Conservation (phyloP, 2,797 vertebrate species). For the Odontamblyopus rebecca region DNA sequence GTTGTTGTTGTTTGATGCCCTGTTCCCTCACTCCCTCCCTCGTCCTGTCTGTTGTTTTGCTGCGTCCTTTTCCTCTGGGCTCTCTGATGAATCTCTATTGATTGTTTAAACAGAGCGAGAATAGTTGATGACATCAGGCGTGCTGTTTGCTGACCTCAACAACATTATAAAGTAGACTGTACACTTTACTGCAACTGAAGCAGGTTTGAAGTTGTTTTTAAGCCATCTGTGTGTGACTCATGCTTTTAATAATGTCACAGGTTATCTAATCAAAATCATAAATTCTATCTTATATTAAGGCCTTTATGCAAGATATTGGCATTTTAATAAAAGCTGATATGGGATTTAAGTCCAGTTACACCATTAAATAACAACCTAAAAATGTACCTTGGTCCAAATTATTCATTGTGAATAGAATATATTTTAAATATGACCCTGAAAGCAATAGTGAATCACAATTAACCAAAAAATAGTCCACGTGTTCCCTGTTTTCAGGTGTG, state of each 20-base stretch:
- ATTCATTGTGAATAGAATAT: background rate
- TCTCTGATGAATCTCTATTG: conserved; percentile 59
- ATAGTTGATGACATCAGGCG: conserved; percentile 67
- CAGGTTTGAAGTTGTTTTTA: background rate
- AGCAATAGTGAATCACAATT: too few relatives aligned
- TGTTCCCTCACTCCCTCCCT: conserved; percentile 1
- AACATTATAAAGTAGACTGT: conserved; percentile 43
- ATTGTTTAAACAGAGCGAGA: conserved; percentile 56
- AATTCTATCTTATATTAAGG: background rate
- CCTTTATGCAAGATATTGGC: background rate
- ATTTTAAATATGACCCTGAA: background rate
- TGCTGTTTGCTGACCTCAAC: conserved; percentile 61
- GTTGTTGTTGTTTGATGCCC: background rate
- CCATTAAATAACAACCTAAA: background rate
- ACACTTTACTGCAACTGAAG: conserved; percentile 55
- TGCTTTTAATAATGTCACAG: background rate
- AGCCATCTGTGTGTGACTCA: background rate
- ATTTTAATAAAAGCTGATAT: background rate
- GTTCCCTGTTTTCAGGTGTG: background rate
- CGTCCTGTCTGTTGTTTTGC: conserved; percentile 13
- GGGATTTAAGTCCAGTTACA: background rate
- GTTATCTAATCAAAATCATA: background rate
- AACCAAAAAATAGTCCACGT: background rate
- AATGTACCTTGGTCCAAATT: background rate
- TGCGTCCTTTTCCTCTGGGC: conserved; percentile 44